phyloP scores from a whole-genome alignment of 53 echinoderm and acorn worm species.

The Stichopus horrens region DNA sequence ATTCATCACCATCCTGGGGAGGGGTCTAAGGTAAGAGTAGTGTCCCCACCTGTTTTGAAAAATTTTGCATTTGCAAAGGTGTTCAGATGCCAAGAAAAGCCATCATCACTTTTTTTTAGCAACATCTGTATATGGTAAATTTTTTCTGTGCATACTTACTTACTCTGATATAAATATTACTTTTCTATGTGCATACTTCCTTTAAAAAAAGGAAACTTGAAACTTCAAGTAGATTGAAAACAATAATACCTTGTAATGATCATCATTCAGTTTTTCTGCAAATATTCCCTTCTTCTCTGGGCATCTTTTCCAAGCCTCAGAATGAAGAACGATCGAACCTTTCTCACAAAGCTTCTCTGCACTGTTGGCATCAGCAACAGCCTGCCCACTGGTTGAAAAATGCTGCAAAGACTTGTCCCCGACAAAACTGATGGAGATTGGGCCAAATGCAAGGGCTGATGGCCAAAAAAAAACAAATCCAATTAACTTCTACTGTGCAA shows the following conservation, averaged over 20 bases:
- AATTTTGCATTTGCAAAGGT: no score
- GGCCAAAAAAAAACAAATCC: neutral
- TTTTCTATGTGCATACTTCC: neutral
- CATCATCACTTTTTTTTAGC: no score
- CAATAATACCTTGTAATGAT: conserved; percentile 22
- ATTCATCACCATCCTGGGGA: no score
- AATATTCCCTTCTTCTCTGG: conserved; percentile 73
- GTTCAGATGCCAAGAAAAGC: no score
- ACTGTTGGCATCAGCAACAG: conserved; percentile 74
- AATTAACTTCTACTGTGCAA: no score
- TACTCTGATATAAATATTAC: no score
- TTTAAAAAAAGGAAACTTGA: neutral
- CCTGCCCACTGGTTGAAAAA: conserved; percentile 83
- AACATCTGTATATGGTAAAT: no score
- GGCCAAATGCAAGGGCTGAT: conserved; percentile 72
- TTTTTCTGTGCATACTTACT: no score
- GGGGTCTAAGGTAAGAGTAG: no score
- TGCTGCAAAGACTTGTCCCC: conserved; percentile 64
- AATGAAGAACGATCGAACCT: conserved; percentile 74
- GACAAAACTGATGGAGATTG: conserved; percentile 73
- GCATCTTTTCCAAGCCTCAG: conserved; percentile 74
- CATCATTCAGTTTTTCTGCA: conserved; percentile 60
- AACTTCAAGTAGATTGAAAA: neutral
- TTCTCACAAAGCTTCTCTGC: conserved; percentile 82
- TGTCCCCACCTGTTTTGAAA: no score